Evolutionary conservation across 1,140 invertebrate genomes (phyloP), one percentile per base, ranked within the genome.

Genomic region (Onthophagus taurus): DNA sequence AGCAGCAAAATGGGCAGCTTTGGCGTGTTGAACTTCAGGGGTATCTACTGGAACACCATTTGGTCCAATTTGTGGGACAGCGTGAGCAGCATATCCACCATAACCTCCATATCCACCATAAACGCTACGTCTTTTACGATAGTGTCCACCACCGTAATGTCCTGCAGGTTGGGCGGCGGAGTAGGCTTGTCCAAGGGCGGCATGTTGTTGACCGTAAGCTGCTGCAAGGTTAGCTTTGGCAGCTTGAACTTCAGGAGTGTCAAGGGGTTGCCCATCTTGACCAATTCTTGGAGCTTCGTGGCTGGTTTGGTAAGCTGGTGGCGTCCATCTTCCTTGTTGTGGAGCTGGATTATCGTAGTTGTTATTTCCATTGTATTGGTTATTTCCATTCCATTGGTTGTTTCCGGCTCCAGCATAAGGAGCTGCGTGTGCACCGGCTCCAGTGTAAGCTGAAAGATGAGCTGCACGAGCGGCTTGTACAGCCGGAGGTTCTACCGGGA

Each of bases 151-250:
- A 13, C 38, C 24, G 16, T 41, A 41, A 3, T 26, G 12, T 16
- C 4, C 13, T 11, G 12, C 23, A 12, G 21, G 44, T 23, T 41
- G 38, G 5, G 8, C 23, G 9, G 21, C 21, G 2, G 35, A 1
- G 20, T 21, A 37, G 4, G 38, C 38, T 26, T 29, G 21, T 0
- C 38, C 38, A 26, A 41, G 24, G n/a, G 38, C 38, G 4, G 38
- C 38, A 29, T 41, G 38, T 14, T 24, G 21, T 41, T 41, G 38
- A 4, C 72, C 70, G 39, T 69, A 69, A 48, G 75, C 65, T 4
- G 74, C 68, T 58, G 72, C 75, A 52, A 77, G 75, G 6, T 68
- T 63, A 1, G 72, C 71, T 53, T 75, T 77, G 20, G 76, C 76
- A 21, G 71, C 69, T 42, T 74, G 68, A 4, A 78, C 76, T 53